These are phyloP conservation scores for Pantala flavescens DNA, from an alignment of 1,140 invertebrate genomes.

Conservation along the genomic window DNA sequence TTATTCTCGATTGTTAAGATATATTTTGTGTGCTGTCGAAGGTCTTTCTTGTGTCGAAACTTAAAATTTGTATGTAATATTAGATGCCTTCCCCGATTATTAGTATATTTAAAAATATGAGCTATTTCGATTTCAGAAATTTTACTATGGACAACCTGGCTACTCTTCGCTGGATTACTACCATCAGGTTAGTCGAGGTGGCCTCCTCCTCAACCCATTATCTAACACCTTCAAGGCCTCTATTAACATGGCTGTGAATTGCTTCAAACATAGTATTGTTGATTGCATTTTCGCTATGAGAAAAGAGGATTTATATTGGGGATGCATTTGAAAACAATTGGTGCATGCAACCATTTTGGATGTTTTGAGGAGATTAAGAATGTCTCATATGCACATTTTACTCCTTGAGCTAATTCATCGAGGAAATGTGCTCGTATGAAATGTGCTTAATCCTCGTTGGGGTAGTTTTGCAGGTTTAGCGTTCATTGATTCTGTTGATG, in stretches of 20 bases:
- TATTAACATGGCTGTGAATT: background rate
- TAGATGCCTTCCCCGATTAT: background rate
- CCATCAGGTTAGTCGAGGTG: background rate
- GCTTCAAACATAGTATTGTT: background rate
- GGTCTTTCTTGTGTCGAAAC: background rate
- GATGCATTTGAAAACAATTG: too few relatives aligned
- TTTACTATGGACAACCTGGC: background rate
- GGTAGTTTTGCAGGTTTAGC: too few relatives aligned
- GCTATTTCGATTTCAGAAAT: conserved; percentile 3
- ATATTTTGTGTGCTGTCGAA: background rate
- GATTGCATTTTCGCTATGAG: too few relatives aligned
- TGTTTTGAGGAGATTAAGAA: too few relatives aligned
- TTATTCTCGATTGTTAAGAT: too few relatives aligned
- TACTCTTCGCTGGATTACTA: background rate
- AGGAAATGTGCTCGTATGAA: too few relatives aligned
- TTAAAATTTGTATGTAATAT: background rate
- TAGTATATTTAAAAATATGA: background rate
- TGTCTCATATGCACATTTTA: too few relatives aligned
- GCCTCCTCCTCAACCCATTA: background rate
- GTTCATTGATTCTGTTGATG: too few relatives aligned
- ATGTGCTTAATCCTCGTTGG: too few relatives aligned
- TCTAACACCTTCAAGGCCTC: background rate
- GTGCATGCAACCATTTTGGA: too few relatives aligned
- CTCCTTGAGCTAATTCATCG: too few relatives aligned
- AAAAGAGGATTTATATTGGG: too few relatives aligned